Evolutionary conservation across 2,113 vertebrate genomes (phyloP), one percentile per base, ranked within the genome.

Genomic region (Otocyon megalotis): DNA sequence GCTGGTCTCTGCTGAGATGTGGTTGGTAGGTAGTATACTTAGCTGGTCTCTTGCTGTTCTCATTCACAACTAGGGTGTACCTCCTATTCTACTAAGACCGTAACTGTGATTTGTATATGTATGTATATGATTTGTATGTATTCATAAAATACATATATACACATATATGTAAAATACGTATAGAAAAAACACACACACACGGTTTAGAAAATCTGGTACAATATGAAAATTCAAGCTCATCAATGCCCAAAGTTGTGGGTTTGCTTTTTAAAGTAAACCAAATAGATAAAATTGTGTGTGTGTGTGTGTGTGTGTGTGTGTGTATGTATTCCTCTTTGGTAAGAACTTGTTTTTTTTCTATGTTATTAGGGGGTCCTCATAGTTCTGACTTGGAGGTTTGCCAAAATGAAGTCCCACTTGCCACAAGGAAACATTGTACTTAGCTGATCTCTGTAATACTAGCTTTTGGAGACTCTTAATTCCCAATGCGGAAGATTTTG

Each of bases 401-500:
- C 83, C 92, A 95, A 90, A 83, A 90, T 90, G 95, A 96, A 86
- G 43, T 76, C 19, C 77, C 5, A 10, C 56, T 92, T 62, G 19
- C 60, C 77, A 84, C 80, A 96, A 90, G 71, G 74, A 97, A 82
- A 90, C 19, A 14, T 67, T 74, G 69, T 67, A 65, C 48, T 96
- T 97, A 95, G 58, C 16, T 92, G 72, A 83, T 95, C 56, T 93
- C 43, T 83, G 67, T 90, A 92, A 93, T 77, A 65, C 32, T 84
- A 96, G 74, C 58, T 92, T 96, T 94, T 90, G 48, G 77, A 65
- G 72, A 60, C 80, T 93, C 92, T 90, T 81, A 96, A 62, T 96
- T 96, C 30, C 32, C 63, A 92, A 93, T 65, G 12, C 63, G 79
- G 93, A 92, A 92, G 48, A 92, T 84, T 97, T 95, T 94, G 26